phyloP scores from a whole-genome alignment of 2,888 invertebrate species.

The Drosophila formosana region DNA sequence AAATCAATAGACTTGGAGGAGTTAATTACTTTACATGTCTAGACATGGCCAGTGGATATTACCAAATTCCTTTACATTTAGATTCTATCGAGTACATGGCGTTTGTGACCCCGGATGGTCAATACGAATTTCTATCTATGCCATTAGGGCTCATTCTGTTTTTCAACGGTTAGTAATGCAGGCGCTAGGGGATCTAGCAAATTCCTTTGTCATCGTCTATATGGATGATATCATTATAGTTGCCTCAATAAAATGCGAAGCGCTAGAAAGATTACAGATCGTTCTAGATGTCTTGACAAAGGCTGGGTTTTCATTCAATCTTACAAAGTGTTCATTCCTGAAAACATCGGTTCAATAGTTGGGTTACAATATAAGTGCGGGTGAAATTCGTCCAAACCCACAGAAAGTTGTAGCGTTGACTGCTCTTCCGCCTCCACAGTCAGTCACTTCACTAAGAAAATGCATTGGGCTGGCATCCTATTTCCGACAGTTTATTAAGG shows the following conservation, averaged over 20 bases:
- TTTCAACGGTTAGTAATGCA: slow-evolving; percentile 23
- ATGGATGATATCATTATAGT: slow-evolving; percentile 20
- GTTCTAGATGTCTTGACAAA: slow-evolving; percentile 15
- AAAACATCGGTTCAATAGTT: slow-evolving; percentile 28
- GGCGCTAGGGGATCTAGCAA: slow-evolving; percentile 17
- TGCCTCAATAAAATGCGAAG: slow-evolving; percentile 23
- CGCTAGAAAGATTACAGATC: slow-evolving; percentile 21
- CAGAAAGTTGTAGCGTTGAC: slow-evolving; percentile 30
- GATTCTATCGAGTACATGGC: slow-evolving; percentile 12
- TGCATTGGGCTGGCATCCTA: slow-evolving; percentile 18
- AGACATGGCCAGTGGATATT: slow-evolving; percentile 4
- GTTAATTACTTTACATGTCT: slow-evolving; percentile 3
- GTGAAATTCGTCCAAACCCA: slow-evolving; percentile 25
- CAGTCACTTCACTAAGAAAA: slow-evolving; percentile 22
- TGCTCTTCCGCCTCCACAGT: slow-evolving; percentile 24
- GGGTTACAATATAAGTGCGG: slow-evolving; percentile 17
- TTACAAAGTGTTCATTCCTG: slow-evolving; percentile 12
- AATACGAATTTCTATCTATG: slow-evolving; percentile 14
- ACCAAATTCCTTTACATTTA: background rate
- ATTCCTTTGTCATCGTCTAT: slow-evolving; percentile 16
- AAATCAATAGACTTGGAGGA: background rate
- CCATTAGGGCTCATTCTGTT: slow-evolving; percentile 11
- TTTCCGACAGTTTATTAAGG: slow-evolving; percentile 25
- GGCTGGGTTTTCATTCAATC: slow-evolving; percentile 19
- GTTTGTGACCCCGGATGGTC: slow-evolving; percentile 1